These are phyloP conservation scores for Brachylomia viminalis DNA, from an alignment of 2,888 invertebrate genomes.

Conservation along the genomic window DNA sequence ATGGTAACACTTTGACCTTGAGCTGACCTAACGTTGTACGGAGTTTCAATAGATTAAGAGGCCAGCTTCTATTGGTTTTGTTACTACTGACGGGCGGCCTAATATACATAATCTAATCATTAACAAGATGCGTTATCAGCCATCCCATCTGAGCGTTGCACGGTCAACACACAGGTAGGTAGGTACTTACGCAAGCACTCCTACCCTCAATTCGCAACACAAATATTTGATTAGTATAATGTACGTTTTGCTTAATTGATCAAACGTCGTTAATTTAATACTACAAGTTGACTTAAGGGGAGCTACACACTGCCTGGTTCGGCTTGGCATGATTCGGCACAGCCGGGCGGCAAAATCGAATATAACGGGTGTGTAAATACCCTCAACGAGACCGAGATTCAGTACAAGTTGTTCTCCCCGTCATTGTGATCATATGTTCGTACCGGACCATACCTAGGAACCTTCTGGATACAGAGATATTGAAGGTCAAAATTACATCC, in stretches of 20 bases:
- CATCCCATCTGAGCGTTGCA: background rate
- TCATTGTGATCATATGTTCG: too few species aligned
- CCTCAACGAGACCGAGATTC: too few species aligned
- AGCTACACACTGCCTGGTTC: background rate
- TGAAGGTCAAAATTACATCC: too few species aligned
- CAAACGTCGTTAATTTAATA: slow-evolving; percentile 23
- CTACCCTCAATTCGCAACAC: background rate
- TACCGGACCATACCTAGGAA: too few species aligned
- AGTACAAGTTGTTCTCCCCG: too few species aligned
- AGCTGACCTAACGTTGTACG: too few species aligned
- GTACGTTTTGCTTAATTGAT: slow-evolving; percentile 46
- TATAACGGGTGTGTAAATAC: background rate
- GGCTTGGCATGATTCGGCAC: background rate
- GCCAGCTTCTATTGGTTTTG: too few species aligned
- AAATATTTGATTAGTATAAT: slow-evolving; percentile 45
- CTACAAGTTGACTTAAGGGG: background rate
- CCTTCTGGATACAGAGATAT: too few species aligned
- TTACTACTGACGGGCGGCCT: background rate
- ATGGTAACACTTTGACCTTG: too few species aligned
- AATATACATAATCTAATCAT: background rate
- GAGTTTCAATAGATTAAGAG: too few species aligned
- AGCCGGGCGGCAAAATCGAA: background rate
- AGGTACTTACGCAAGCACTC: background rate
- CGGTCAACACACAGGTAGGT: background rate
- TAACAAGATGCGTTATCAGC: slow-evolving; percentile 7